These are phyloP conservation scores for Ctenochaetus hawaiiensis DNA, from an alignment of 2,797 vertebrate species.

Conservation along the genomic window DNA sequence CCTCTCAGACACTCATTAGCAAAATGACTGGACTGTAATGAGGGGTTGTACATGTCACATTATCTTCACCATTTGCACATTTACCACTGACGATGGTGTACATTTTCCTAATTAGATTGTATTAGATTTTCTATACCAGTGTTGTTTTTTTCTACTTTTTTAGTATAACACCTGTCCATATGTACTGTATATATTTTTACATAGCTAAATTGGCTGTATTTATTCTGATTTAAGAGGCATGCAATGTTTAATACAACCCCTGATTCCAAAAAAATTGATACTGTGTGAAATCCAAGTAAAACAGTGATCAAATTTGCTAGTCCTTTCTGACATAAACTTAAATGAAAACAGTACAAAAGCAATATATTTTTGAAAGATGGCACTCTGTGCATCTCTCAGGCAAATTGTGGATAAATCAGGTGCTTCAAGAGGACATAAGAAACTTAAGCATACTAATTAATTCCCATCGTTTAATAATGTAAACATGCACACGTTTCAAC, in stretches of 20 bases:
- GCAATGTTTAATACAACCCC: not conserved
- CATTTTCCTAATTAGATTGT: not conserved
- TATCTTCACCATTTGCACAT: conserved; percentile 59
- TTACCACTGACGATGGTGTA: not conserved
- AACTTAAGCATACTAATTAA: too few relatives aligned
- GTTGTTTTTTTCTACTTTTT: conserved; percentile 18
- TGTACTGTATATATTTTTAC: not conserved
- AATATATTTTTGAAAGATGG: too few relatives aligned
- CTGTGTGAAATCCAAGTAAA: too few relatives aligned
- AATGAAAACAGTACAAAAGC: too few relatives aligned
- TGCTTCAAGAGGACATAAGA: too few relatives aligned
- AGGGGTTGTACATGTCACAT: conserved; percentile 52
- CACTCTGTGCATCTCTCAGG: too few relatives aligned
- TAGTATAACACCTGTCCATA: not conserved
- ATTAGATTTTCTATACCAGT: conserved; percentile 11
- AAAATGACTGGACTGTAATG: conserved; percentile 50
- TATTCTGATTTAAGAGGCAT: conserved; percentile 7
- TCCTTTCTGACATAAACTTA: too few relatives aligned
- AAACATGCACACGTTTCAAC: too few relatives aligned
- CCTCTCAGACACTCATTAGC: conserved; percentile 45
- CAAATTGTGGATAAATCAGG: too few relatives aligned
- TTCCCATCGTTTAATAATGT: too few relatives aligned
- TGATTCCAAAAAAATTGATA: too few relatives aligned
- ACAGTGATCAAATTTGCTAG: too few relatives aligned
- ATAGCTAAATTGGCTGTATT: not conserved